These are phyloP conservation scores for Notarius lentiginosus DNA, from an alignment of 2,113 vertebrate species.

Conservation along the genomic window DNA sequence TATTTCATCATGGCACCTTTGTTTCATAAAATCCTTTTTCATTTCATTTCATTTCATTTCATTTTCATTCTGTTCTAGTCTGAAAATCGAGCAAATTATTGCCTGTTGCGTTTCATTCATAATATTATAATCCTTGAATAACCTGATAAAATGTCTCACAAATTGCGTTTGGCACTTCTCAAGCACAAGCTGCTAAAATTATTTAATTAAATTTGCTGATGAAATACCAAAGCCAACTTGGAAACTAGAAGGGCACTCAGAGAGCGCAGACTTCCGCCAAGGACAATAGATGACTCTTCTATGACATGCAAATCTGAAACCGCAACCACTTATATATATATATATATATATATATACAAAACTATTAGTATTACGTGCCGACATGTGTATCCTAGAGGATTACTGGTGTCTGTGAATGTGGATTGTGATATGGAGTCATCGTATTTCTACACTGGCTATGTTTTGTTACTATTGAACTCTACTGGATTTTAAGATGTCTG, in stretches of 20 bases:
- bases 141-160: not conserved
- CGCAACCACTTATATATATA: no score
- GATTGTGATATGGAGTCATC: no score
- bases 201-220: constrained; percentile 28
- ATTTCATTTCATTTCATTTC: not conserved
- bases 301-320: no score
- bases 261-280: no score
- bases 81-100: not conserved
- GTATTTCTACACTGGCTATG: no score
- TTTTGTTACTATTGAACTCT: no score
- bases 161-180: not conserved
- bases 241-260: not conserved
- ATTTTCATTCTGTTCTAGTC: not conserved
- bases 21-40: not conserved
- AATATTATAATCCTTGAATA: not conserved
- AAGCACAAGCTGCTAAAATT: not conserved
- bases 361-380: no score
- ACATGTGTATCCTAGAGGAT: no score
- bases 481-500: no score
- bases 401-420: no score
- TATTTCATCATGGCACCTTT: not conserved
- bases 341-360: no score
- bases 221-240: constrained; percentile 25
- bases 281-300: no score
- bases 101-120: not conserved